phyloP scores from a whole-genome alignment of 2,113 vertebrate species.

The Carlito syrichta region DNA sequence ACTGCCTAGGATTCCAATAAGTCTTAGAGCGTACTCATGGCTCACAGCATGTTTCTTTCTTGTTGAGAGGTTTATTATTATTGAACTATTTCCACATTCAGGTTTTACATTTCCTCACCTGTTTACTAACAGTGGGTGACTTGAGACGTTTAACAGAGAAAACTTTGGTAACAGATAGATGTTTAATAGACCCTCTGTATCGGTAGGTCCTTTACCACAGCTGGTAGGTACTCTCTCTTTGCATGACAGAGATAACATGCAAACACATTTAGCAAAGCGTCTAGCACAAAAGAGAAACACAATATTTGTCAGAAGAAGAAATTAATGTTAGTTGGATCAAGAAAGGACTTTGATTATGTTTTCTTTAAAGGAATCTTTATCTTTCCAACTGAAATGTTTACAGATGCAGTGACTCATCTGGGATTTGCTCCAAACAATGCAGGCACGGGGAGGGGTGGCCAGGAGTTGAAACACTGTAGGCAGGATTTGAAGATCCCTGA shows the following conservation, averaged over 20 bases:
- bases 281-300: not conserved
- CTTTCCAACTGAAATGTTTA: not conserved
- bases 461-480: accelerated
- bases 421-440: not conserved
- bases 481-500: not conserved
- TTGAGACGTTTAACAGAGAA: not conserved
- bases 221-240: not conserved
- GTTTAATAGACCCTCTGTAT: not conserved
- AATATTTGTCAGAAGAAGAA: not conserved
- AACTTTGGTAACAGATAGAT: not conserved
- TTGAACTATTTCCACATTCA: not conserved
- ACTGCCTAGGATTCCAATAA: conserved; percentile 60
- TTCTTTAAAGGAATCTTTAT: not conserved
- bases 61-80: not conserved
- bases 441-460: not conserved
- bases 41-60: conserved; percentile 8
- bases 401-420: not conserved
- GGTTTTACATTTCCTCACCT: not conserved
- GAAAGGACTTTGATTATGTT: not conserved
- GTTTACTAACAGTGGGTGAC: not conserved
- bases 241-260: not conserved
- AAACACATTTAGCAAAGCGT: not conserved
- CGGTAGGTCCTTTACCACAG: too few species aligned
- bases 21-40: not conserved
- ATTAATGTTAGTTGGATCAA: not conserved